A percentile compares a stretch with the other conserved stretches of the same genome.
Conservation (phyloP, 2,888 invertebrate genomes). For the Empis livida region DNA sequence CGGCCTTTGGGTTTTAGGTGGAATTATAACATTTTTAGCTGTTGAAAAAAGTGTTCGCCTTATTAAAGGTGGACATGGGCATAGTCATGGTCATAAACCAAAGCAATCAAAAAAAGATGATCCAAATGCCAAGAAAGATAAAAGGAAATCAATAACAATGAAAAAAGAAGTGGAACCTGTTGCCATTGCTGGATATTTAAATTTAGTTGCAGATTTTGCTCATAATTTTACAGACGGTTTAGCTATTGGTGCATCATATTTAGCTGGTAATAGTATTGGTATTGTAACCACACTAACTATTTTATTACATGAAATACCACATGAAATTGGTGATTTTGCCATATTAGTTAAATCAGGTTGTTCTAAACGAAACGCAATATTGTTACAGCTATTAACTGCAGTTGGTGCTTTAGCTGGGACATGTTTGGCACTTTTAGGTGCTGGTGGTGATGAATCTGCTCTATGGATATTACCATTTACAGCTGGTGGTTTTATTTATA, state of each 20-base stretch:
- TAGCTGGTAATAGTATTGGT: constrained; percentile 79
- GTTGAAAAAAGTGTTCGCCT: constrained; percentile 88
- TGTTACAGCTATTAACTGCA: constrained; percentile 86
- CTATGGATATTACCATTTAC: constrained; percentile 94
- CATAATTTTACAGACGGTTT: constrained; percentile 99
- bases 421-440: constrained; percentile 74
- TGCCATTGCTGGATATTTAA: constrained; percentile 80
- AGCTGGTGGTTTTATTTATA: constrained; percentile 99
- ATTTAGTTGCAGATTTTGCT: constrained; percentile 94
- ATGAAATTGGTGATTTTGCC: constrained; percentile 99
- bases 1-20: constrained; percentile 87
- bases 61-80: constrained; percentile 70
- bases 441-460: constrained; percentile 53
- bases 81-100: constrained; percentile 45
- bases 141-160: constrained; percentile 29
- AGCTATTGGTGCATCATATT: constrained; percentile 95
- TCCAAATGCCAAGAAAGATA: constrained; percentile 23
- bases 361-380: constrained; percentile 84
- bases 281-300: constrained; percentile 91
- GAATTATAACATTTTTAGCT: constrained; percentile 81
- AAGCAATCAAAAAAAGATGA: neutral
- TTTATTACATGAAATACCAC: constrained; percentile 95
- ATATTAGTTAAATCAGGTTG: constrained; percentile 97
- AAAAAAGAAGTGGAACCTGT: constrained; percentile 44
- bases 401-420: constrained; percentile 91